Base-by-base conservation (phyloP, 1,140 invertebrate species). In the Parasteatoda tepidariorum region DNA sequence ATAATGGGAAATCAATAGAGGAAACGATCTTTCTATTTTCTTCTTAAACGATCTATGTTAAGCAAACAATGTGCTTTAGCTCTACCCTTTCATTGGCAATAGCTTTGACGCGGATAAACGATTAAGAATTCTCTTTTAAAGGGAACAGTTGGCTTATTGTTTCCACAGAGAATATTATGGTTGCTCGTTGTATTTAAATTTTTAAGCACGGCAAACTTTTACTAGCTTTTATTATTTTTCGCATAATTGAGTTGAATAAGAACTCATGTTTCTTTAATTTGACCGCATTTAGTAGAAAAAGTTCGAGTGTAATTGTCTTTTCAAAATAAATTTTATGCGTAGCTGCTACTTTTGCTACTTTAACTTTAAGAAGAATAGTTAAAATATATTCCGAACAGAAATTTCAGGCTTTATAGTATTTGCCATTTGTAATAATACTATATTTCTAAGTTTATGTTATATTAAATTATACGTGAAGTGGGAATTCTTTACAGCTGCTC, bases 21-120 rank as follows among this genome's bases (percentile, higher is more conserved):
- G 62, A 78, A 78, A 78, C 74, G 74, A 78, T 78, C 74, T 31
- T 78, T 78, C 74, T 66, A 66, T 78, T 78, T 78, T 66, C 74
- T 66, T 78, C 74, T 22, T 66, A 66, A 78, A 26, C 62, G 38
- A 78, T 78, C 74, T 66, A 78, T 78, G 74, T 61, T 55, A 78
- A 78, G 74, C 34, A 78, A 78, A 66, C 61, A 78, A 66, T 78
- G 74, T 66, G 38, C 74, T 78, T 61, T 64, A 54, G 38, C 54
- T 66, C 74, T 78, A 48, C 38, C 74, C 31, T 61, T 57, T 33
- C 68, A 7, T 28, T 33, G 28, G 9, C 48, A 55, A 55, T 71
- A 34, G 31, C 55, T 28, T 34, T 78, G 74, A 66, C 74, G 66
- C 26, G 74, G 28, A 59, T 78, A 78, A 78, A 54, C 74, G 61